A percentile compares a stretch with the other conserved stretches of the same genome.
These are phyloP conservation scores for Chorisops tibialis DNA, from an alignment of 2,888 invertebrate genomes.

Conservation along the genomic window DNA sequence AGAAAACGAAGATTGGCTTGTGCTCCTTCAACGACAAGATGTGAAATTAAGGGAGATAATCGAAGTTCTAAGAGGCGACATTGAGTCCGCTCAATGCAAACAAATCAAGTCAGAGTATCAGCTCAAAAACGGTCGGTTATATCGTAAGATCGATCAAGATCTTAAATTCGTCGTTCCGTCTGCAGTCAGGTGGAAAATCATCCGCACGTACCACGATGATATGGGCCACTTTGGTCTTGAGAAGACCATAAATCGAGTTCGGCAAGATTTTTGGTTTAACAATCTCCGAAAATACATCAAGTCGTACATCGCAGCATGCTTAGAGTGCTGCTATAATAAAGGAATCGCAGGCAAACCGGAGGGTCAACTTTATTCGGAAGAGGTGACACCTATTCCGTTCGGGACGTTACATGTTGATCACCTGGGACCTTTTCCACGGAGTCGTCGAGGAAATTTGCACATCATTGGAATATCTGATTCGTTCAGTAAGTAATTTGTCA, in stretches of 20 bases:
- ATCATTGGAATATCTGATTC: slow-evolving; percentile 29
- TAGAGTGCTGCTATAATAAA: slow-evolving; percentile 23
- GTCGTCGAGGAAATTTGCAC: slow-evolving; percentile 22
- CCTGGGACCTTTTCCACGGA: slow-evolving; percentile 33
- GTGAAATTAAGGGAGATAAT: slow-evolving; percentile 17
- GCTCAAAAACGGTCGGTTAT: neutral
- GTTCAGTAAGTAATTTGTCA: slow-evolving; percentile 13
- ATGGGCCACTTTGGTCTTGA: slow-evolving; percentile 29
- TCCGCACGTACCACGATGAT: slow-evolving; percentile 29
- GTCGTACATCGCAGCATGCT: slow-evolving; percentile 22
- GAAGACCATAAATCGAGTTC: slow-evolving; percentile 26
- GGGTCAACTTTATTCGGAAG: slow-evolving; percentile 31
- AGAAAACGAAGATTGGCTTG: neutral
- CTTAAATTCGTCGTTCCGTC: slow-evolving; percentile 32
- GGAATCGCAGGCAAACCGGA: slow-evolving; percentile 1
- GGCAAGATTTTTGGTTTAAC: slow-evolving; percentile 34
- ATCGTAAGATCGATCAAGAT: neutral
- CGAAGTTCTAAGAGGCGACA: neutral
- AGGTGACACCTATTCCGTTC: slow-evolving; percentile 31
- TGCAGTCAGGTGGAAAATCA: slow-evolving; percentile 28
- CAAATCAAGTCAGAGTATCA: neutral
- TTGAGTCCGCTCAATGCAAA: neutral
- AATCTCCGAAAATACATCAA: slow-evolving; percentile 22
- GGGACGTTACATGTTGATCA: too few relatives aligned
- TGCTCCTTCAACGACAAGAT: slow-evolving; percentile 31